phyloP scores from a whole-genome alignment of 2,113 vertebrate genomes.

The Myotis davidii region DNA sequence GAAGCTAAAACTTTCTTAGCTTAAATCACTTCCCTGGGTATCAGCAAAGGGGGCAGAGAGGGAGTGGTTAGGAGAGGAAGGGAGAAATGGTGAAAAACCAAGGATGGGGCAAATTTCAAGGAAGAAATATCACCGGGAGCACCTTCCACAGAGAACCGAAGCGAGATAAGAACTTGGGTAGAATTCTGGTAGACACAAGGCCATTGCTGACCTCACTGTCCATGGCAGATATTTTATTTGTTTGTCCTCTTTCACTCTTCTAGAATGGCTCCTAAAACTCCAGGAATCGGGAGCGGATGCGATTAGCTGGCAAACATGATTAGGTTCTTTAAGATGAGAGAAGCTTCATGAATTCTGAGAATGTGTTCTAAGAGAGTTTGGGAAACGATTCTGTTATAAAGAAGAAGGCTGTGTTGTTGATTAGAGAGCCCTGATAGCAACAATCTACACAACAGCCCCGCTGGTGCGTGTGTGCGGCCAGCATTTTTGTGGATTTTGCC shows the following conservation, averaged over 20 bases:
- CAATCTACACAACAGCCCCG: not conserved
- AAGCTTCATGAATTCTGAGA: not conserved
- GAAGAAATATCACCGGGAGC: not conserved
- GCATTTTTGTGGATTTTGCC: not conserved
- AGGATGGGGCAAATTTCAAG: not conserved
- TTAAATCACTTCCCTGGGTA: not conserved
- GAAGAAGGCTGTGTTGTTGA: not conserved
- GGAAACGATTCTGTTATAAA: not conserved
- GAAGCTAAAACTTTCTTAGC: not conserved
- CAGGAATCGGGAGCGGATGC: not conserved
- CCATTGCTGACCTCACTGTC: not conserved
- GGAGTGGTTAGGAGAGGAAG: not conserved
- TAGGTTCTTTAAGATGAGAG: not conserved
- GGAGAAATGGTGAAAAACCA: not conserved
- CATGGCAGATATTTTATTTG: not conserved
- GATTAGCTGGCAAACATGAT: not conserved
- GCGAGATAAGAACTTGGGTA: not conserved
- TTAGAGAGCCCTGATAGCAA: not conserved
- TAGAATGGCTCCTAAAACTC: not conserved
- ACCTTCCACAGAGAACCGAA: not conserved
- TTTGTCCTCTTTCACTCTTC: not conserved
- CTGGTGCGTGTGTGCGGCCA: not conserved
- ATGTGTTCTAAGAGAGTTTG: not conserved
- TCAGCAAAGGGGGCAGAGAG: not conserved
- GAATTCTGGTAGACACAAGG: not conserved